Base-by-base conservation (phyloP, 2,888 invertebrate species). In the Trachelus iudaicus region DNA sequence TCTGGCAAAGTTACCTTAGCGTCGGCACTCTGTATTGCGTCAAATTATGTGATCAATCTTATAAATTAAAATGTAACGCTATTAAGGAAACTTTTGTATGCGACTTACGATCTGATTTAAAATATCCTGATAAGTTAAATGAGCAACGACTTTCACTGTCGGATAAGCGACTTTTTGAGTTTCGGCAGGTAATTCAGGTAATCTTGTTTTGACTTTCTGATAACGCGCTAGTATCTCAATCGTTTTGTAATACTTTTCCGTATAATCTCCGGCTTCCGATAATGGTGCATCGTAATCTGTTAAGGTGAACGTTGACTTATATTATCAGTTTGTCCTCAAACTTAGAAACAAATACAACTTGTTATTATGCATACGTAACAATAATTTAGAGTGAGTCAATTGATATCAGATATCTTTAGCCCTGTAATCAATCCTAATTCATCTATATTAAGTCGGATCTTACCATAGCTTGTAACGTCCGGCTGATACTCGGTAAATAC, bases 241-340 rank as follows among this genome's bases (percentile, higher is more conserved):
- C n/a, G 73, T 78, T 83, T 76, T 78, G 83, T 92, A 93, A 92
- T 96, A 98, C 92, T 97, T 97, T 1, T 93, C 92, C 0, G 97
- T 97, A 1, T 95, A 95, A 92, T 97, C 97, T 1, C 98, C 97
- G 77, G 96, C 95, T 91, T 98, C 98, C 35, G 93, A 93, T 83
- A 98, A 91, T 0, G 97, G 97, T 0, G 97, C 95, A 89, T 97
- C 96, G 88, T 97, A 98, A 89, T 98, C 78, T 78, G 33, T 75
- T 75, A 15, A 56, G 13, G 13, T 1, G 15, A 30, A 76, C 23
- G 40, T 56, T 56, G 40, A 56, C 23, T 23, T 56, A 15, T 2
- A 23, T 56, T 56, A 40, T 40, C 40, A 40, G 40, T 23, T 23
- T 23, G 2, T 56, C 4, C 23, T 56, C 40, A 56, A 56, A 56